phyloP scores from a whole-genome alignment of 2,797 vertebrate species.

The Parauchenoglanis punctatus region DNA sequence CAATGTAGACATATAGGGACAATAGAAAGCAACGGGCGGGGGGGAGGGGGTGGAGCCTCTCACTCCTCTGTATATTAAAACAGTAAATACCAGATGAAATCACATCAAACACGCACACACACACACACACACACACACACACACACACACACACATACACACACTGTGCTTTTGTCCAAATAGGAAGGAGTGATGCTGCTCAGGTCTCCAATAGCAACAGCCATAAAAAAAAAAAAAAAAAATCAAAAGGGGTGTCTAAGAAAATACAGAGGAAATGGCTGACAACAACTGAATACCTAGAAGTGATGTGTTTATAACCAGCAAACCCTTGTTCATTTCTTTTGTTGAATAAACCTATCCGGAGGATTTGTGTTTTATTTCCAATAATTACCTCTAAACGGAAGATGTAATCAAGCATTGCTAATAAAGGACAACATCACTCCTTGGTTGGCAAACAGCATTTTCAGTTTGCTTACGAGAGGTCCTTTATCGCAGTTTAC shows the following conservation, averaged over 20 bases:
- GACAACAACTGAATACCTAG: constrained; percentile 51
- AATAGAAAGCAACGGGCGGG: constrained; percentile 27
- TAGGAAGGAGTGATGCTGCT: constrained; percentile 55
- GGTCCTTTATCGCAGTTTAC: constrained; percentile 23
- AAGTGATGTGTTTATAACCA: constrained; percentile 33
- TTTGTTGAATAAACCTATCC: not conserved
- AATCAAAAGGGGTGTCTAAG: constrained; percentile 51
- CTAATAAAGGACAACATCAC: constrained; percentile 8
- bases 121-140: constrained; percentile 30
- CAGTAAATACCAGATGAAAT: constrained; percentile 48
- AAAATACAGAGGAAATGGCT: constrained; percentile 56
- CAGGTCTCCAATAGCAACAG: constrained; percentile 51
- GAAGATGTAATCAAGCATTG: not conserved
- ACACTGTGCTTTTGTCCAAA: constrained; percentile 61
- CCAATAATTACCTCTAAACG: not conserved
- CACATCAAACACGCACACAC: constrained; percentile 33
- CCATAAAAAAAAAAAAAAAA: constrained; percentile 41
- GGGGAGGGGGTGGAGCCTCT: constrained; percentile 15
- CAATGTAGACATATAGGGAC: constrained; percentile 28
- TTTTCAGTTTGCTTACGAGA: constrained; percentile 22
- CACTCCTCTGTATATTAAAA: constrained; percentile 37
- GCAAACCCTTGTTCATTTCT: not conserved
- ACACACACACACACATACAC: constrained; percentile 30
- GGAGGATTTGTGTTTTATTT: not conserved
- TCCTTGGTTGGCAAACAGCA: not conserved